These are phyloP conservation scores for Agelastica alni DNA, from an alignment of 2,888 invertebrate species.

Conservation along the genomic window DNA sequence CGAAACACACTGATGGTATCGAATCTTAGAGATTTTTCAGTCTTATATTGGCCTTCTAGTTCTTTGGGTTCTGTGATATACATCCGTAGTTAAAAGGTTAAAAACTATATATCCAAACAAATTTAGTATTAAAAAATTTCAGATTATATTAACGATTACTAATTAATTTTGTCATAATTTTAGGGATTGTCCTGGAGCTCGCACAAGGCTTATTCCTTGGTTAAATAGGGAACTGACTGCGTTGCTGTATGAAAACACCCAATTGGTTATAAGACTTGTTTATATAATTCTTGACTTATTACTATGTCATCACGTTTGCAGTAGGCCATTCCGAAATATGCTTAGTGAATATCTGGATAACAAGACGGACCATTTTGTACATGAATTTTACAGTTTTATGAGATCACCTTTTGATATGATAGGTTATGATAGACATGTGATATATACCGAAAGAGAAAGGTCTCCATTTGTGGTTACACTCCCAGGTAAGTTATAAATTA, in stretches of 20 bases:
- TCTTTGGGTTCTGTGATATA: too few relatives aligned
- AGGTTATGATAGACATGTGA: conserved; percentile 76
- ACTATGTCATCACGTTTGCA: conserved; percentile 67
- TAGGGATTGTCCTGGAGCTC: conserved; percentile 78
- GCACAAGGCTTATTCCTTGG: conserved; percentile 86
- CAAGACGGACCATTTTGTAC: conserved; percentile 83
- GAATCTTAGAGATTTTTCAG: too few relatives aligned
- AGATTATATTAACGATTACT: too few relatives aligned
- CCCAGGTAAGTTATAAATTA: conserved; percentile 21
- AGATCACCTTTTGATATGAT: conserved; percentile 84
- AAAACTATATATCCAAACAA: too few relatives aligned
- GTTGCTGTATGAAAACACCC: conserved; percentile 68
- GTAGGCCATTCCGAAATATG: conserved; percentile 71
- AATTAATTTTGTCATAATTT: too few relatives aligned
- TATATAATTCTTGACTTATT: conserved; percentile 72
- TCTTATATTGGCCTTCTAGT: too few relatives aligned
- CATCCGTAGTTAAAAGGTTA: too few relatives aligned
- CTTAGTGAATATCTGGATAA: conserved; percentile 71
- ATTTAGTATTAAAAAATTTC: too few relatives aligned
- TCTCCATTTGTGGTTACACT: conserved; percentile 32
- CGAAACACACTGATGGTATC: too few relatives aligned
- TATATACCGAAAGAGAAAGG: conserved; percentile 60
- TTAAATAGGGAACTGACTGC: conserved; percentile 83
- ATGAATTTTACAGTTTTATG: conserved; percentile 86
- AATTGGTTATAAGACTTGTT: conserved; percentile 67